Conservation (phyloP, 2,113 vertebrate species). For the Puffinus mauretanicus region DNA sequence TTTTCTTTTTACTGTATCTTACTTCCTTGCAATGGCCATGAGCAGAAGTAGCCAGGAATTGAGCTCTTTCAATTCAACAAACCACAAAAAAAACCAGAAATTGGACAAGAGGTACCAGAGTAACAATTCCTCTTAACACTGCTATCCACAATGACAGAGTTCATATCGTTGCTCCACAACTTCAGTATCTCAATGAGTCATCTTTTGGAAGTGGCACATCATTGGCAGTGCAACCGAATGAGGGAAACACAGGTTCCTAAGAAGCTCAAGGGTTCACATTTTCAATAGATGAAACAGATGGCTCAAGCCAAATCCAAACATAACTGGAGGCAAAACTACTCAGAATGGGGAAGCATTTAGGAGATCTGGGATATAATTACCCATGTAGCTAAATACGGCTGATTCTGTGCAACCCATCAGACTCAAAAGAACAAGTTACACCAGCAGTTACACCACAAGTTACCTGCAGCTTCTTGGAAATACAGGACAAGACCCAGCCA, state of each 20-base stretch:
- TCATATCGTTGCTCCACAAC: not conserved
- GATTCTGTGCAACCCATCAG: not conserved
- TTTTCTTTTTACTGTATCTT: not conserved
- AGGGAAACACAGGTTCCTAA: not conserved
- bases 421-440: not conserved
- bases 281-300: not conserved
- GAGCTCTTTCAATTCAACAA: not conserved
- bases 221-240: not conserved
- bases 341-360: not conserved
- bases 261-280: not conserved
- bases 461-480: not conserved
- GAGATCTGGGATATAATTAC: not conserved
- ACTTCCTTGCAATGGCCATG: not conserved
- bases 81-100: conserved; percentile 1
- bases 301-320: not conserved
- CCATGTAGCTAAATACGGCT: not conserved
- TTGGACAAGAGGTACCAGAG: not conserved
- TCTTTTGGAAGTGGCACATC: not conserved
- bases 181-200: not conserved
- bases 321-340: not conserved
- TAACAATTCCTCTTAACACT: not conserved
- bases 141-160: not conserved
- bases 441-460: no score
- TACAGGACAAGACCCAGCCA: not conserved
- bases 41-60: not conserved